Evolutionary conservation across 2,888 invertebrate genomes (phyloP).

Genomic region (Odontocerum albicorne): DNA sequence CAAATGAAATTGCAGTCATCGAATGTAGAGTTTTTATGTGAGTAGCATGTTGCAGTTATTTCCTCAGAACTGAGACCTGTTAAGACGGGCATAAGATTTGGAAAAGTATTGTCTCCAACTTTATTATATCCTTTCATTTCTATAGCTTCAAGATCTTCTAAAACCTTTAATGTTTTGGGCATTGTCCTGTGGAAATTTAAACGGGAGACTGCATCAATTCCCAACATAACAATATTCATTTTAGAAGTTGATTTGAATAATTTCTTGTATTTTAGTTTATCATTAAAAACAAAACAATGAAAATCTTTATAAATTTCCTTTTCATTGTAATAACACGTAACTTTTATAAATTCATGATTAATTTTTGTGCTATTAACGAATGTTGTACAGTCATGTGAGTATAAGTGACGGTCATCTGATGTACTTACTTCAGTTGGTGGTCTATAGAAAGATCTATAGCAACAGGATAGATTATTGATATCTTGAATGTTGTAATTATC

Average conservation of each 20-base stretch:
- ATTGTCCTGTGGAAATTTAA: constrained; percentile 84
- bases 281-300: constrained; percentile 63
- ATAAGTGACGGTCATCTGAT: constrained; percentile 54
- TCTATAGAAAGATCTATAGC: constrained; percentile 63
- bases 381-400: constrained; percentile 50
- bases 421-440: constrained; percentile 47
- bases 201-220: constrained; percentile 84
- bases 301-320: constrained; percentile 66
- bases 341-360: constrained; percentile 67
- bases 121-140: constrained; percentile 90
- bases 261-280: constrained; percentile 39
- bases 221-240: constrained; percentile 74
- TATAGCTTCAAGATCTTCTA: constrained; percentile 66
- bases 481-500: constrained; percentile 53
- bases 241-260: neutral
- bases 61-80: constrained; percentile 71
- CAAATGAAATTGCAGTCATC: constrained; percentile 84
- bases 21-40: constrained; percentile 59
- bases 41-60: constrained; percentile 66
- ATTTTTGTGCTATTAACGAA: constrained; percentile 52
- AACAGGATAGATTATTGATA: constrained; percentile 57
- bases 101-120: constrained; percentile 93
- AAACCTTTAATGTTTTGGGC: constrained; percentile 67
- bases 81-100: constrained; percentile 82
- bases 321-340: constrained; percentile 59